Base-by-base conservation (phyloP, 2,888 invertebrate genomes). In the Holacanthella duospinosa region DNA sequence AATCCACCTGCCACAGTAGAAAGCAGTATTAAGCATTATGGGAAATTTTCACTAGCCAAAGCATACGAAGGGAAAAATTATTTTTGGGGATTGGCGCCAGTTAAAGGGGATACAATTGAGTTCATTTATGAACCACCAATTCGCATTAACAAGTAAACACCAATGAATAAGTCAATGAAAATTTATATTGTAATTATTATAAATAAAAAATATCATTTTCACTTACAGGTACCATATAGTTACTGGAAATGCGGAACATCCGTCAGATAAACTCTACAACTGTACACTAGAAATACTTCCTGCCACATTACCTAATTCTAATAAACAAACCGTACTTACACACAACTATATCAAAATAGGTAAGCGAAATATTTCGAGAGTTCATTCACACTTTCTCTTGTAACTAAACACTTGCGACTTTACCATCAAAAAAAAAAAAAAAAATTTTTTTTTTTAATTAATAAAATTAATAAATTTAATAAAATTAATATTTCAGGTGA, bases 71-170 rank as follows among this genome's bases (percentile, higher is more conserved):
- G 96, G 0, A 85, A 87, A 69, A 85, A 87, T 0, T 93, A 87
- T 76, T 96, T 94, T 78, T 95, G 94, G 95, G 94, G 92, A 0
- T 78, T 89, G 12, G 80, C 87, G 48, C 95, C 95, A 0, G 86
- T 86, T 74, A 84, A 85, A 12, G 92, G 89, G 1, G 91, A 93
- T 76, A 80, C 84, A 62, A 80, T 94, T 25, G 83, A 85, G 69
- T 88, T 95, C 76, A 85, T 85, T 77, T 93, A 94, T 76, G 78
- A 81, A 57, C 83, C 84, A 60, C 90, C 93, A 26, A 81, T 85
- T 21, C 48, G 16, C 21, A n/a, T 48, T 21, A 9, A 21, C 4
- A 9, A 21, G 21, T 48, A 48, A 16, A 21, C 48, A n/a, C n/a
- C n/a, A 9, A 48, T 9, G 48, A 48, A 48, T 21, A 16, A n/a